phyloP scores from a whole-genome alignment of 2,888 invertebrate genomes.

The Corbicula japonica region DNA sequence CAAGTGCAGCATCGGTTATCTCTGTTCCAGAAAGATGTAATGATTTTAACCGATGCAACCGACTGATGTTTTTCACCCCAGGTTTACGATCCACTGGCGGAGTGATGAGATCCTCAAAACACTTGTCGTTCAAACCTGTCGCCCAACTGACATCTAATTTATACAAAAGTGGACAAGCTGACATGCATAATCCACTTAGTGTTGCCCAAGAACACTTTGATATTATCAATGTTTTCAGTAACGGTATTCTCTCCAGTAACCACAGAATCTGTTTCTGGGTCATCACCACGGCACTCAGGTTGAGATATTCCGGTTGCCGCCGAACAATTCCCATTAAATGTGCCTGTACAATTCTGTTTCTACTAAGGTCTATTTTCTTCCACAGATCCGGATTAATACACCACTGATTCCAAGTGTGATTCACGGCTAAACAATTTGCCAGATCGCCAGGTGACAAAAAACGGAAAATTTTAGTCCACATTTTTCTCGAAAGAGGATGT shows the following conservation, averaged over 20 bases:
- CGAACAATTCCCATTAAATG: slow-evolving; percentile 94
- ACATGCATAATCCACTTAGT: slow-evolving; percentile 93
- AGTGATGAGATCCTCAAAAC: slow-evolving; percentile 94
- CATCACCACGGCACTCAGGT: slow-evolving; percentile 95
- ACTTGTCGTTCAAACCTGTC: slow-evolving; percentile 93
- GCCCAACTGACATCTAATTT: slow-evolving; percentile 94
- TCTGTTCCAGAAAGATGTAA: slow-evolving; percentile 95
- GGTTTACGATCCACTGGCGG: slow-evolving; percentile 95
- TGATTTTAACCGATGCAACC: slow-evolving; percentile 92
- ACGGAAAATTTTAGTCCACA: slow-evolving; percentile 87
- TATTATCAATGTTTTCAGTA: slow-evolving; percentile 93
- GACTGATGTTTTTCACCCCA: slow-evolving; percentile 90
- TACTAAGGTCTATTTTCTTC: slow-evolving; percentile 93
- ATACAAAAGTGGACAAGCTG: slow-evolving; percentile 92
- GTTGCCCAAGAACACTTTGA: slow-evolving; percentile 91
- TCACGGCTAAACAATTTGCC: slow-evolving; percentile 91
- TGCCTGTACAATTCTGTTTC: slow-evolving; percentile 89
- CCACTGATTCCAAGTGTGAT: slow-evolving; percentile 95
- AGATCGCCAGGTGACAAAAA: slow-evolving; percentile 87
- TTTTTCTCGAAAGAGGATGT: slow-evolving; percentile 81
- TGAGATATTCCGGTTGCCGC: slow-evolving; percentile 94
- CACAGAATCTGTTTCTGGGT: slow-evolving; percentile 96
- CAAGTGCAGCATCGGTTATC: slow-evolving; percentile 94
- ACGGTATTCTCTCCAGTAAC: slow-evolving; percentile 95
- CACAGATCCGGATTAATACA: slow-evolving; percentile 94